Evolutionary conservation across 2,888 invertebrate species (phyloP).

Genomic region (Lingula anatina): DNA sequence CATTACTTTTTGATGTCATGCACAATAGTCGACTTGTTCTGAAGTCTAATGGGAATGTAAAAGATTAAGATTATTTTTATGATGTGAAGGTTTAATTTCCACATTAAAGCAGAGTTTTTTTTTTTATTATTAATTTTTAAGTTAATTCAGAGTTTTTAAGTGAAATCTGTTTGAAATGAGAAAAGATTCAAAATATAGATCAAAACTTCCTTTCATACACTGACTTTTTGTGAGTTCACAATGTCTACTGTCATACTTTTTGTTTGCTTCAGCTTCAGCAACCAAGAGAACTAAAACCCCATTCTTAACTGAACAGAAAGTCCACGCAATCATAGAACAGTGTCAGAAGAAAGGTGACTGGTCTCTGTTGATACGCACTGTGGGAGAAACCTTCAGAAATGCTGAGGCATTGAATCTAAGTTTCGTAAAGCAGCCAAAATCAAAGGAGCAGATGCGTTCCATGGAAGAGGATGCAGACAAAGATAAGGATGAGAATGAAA

Average conservation of each 20-base stretch:
- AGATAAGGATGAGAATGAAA: constrained; percentile 65
- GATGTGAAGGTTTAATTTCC: too few species aligned
- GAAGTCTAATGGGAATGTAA: too few species aligned
- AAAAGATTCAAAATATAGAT: too few species aligned
- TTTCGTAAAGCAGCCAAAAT: constrained; percentile 57
- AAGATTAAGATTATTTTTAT: too few species aligned
- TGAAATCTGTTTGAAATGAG: too few species aligned
- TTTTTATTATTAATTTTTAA: too few species aligned
- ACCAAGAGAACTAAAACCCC: constrained; percentile 13
- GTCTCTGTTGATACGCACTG: constrained; percentile 67
- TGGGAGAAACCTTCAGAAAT: constrained; percentile 71
- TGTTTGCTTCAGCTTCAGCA: constrained; percentile 7
- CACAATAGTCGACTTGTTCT: too few species aligned
- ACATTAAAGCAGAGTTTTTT: too few species aligned
- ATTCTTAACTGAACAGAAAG: constrained; percentile 68
- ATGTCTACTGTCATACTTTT: background rate
- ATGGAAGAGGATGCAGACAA: constrained; percentile 79
- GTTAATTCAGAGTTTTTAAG: too few species aligned
- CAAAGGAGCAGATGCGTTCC: constrained; percentile 68
- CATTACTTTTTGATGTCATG: too few species aligned
- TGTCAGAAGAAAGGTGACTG: constrained; percentile 68
- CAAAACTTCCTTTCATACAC: too few species aligned
- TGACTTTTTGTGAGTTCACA: too few species aligned
- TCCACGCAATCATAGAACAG: constrained; percentile 69
- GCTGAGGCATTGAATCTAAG: constrained; percentile 69